Evolutionary conservation across 2,888 invertebrate genomes (phyloP).

Genomic region (Ptychoptera albimana): DNA sequence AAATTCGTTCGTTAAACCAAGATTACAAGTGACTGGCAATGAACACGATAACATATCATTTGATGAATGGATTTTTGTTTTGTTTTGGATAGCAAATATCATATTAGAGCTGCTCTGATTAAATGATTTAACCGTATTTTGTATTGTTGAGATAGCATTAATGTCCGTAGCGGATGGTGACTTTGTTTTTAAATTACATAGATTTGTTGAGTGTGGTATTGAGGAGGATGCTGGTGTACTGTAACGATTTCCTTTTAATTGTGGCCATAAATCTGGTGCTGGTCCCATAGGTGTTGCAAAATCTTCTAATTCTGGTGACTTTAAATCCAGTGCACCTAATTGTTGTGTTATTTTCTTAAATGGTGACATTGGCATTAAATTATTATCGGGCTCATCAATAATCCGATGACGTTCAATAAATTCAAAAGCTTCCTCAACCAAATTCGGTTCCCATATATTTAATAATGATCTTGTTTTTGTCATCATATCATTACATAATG

Average conservation of each 20-base stretch:
- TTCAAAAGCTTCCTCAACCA: conserved; percentile 72
- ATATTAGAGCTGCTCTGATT: conserved; percentile 17
- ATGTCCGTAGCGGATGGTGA: conserved; percentile 24
- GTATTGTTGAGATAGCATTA: conserved; percentile 24
- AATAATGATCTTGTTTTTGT: conserved; percentile 62
- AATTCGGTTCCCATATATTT: conserved; percentile 69
- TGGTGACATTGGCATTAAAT: conserved; percentile 42
- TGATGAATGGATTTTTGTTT: neutral
- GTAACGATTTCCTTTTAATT: conserved; percentile 20
- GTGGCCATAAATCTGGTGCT: conserved; percentile 48
- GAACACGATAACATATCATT: conserved; percentile 5
- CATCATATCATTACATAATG: conserved; percentile 61
- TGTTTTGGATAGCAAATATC: neutral
- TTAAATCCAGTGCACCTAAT: conserved; percentile 49
- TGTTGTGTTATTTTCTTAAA: conserved; percentile 66
- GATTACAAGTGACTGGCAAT: conserved; percentile 3
- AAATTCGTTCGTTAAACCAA: neutral
- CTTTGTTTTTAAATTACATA: conserved; percentile 11
- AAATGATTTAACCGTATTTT: conserved; percentile 24
- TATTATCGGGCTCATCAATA: conserved; percentile 32
- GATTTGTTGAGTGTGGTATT: conserved; percentile 14
- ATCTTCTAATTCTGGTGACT: conserved; percentile 56
- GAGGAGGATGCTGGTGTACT: conserved; percentile 16
- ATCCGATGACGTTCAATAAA: conserved; percentile 59
- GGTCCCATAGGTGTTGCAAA: conserved; percentile 51